Evolutionary conservation across 2,888 invertebrate species (phyloP).

Genomic region (Scrobipalpa costella): DNA sequence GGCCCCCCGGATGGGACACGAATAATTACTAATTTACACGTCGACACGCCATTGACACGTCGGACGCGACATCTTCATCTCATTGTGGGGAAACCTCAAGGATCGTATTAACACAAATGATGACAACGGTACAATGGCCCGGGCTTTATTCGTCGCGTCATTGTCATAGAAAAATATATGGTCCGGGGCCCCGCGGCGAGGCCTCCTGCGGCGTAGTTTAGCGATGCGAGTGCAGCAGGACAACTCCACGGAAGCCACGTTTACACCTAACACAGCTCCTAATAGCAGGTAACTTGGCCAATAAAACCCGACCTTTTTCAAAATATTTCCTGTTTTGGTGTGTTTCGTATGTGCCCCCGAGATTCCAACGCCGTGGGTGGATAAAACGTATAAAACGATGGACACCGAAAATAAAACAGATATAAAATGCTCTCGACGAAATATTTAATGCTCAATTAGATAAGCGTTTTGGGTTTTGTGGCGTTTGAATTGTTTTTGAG

Average conservation of each 20-base stretch:
- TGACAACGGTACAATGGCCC: conserved; percentile 73
- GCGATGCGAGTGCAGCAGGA: conserved; percentile 53
- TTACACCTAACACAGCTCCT: conserved; percentile 77
- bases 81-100: conserved; percentile 80
- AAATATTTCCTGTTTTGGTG: conserved; percentile 78
- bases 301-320: conserved; percentile 75
- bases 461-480: conserved; percentile 78
- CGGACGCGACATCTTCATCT: conserved; percentile 71
- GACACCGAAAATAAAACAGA: conserved; percentile 73
- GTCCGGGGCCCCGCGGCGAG: conserved; percentile 65
- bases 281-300: conserved; percentile 78
- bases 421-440: conserved; percentile 79
- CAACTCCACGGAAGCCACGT: conserved; percentile 72
- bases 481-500: conserved; percentile 74
- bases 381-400: conserved; percentile 76
- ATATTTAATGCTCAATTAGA: conserved; percentile 81
- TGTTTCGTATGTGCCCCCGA: conserved; percentile 67
- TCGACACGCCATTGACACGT: conserved; percentile 75
- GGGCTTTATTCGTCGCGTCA: conserved; percentile 66
- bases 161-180: conserved; percentile 79
- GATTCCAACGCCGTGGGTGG: conserved; percentile 76
- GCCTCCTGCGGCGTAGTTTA: conserved; percentile 69
- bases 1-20: conserved; percentile 68
- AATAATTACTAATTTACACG: conserved; percentile 78
- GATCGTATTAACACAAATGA: conserved; percentile 79